Evolutionary conservation across 2,888 invertebrate species (phyloP).

Genomic region (Eristalis pertinax): DNA sequence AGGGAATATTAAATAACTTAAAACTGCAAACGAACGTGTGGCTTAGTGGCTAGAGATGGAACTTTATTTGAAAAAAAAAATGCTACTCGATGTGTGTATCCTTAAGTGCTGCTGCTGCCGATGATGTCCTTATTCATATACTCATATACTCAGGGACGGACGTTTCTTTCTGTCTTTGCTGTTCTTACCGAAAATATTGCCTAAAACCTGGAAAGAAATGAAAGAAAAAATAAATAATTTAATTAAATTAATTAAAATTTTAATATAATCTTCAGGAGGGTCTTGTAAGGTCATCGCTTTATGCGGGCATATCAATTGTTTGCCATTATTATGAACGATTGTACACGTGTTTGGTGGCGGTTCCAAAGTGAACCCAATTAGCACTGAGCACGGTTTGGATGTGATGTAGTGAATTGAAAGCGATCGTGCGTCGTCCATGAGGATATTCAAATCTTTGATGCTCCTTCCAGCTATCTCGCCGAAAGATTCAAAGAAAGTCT

Average conservation of each 20-base stretch:
- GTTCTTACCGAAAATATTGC: conserved; percentile 90
- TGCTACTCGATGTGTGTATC: conserved; percentile 20
- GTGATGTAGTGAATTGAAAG: no score
- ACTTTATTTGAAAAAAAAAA: no score
- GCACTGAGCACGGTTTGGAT: no score
- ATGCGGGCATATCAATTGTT: no score
- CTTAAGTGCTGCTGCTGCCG: conserved; percentile 39
- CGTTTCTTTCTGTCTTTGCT: conserved; percentile 90
- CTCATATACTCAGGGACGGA: conserved; percentile 89
- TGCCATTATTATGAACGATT: no score
- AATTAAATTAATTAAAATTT: not conserved
- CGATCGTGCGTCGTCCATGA: no score
- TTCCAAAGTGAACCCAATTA: no score
- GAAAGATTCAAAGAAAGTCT: no score
- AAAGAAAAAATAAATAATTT: not conserved
- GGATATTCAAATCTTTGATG: no score
- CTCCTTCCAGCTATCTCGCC: no score
- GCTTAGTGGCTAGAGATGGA: conserved; percentile 35
- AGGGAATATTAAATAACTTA: not conserved
- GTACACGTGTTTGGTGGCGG: no score
- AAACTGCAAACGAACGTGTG: not conserved
- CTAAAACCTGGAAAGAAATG: conserved; percentile 83
- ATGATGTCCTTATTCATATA: conserved; percentile 20
- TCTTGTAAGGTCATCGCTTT: no score
- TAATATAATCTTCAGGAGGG: not conserved